phyloP scores from a whole-genome alignment of 2,888 invertebrate genomes.

The Ypsolopha sequella region DNA sequence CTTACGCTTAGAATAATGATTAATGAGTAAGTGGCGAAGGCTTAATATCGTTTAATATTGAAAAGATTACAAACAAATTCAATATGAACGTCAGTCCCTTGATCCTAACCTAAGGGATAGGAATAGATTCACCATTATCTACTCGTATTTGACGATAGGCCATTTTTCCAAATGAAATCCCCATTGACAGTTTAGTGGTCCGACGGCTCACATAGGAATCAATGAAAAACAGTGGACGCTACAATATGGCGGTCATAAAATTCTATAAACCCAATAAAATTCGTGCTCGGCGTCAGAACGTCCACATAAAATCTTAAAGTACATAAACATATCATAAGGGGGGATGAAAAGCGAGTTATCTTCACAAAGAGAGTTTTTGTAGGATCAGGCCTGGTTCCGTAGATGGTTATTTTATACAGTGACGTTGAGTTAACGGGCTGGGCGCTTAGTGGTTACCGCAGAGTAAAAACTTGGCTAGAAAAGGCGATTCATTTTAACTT shows the following conservation, averaged over 20 bases:
- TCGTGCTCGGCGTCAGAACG: conserved; percentile 67
- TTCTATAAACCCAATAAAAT: conserved; percentile 70
- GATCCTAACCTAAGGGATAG: too few species aligned
- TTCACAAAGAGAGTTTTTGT: conserved; percentile 63
- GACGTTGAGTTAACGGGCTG: conserved; percentile 51
- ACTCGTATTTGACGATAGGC: too few species aligned
- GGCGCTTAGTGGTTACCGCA: conserved; percentile 22
- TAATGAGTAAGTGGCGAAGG: too few species aligned
- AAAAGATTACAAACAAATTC: too few species aligned
- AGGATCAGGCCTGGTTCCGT: conserved; percentile 55
- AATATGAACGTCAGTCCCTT: too few species aligned
- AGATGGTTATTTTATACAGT: conserved; percentile 71
- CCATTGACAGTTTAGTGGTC: conserved; percentile 30
- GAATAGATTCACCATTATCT: too few species aligned
- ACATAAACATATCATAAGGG: conserved; percentile 71
- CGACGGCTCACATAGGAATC: conserved; percentile 41
- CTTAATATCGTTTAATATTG: too few species aligned
- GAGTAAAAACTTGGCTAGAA: too few species aligned
- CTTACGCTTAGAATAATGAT: too few species aligned
- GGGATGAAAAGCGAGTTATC: conserved; percentile 53
- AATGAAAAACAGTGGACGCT: conserved; percentile 64
- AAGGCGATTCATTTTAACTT: too few species aligned
- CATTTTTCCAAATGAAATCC: conserved; percentile 1
- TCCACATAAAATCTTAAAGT: conserved; percentile 69
- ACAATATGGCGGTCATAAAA: conserved; percentile 60